Evolutionary conservation across 2,113 vertebrate species (phyloP).

Genomic region (Genyomyrus donnyi): DNA sequence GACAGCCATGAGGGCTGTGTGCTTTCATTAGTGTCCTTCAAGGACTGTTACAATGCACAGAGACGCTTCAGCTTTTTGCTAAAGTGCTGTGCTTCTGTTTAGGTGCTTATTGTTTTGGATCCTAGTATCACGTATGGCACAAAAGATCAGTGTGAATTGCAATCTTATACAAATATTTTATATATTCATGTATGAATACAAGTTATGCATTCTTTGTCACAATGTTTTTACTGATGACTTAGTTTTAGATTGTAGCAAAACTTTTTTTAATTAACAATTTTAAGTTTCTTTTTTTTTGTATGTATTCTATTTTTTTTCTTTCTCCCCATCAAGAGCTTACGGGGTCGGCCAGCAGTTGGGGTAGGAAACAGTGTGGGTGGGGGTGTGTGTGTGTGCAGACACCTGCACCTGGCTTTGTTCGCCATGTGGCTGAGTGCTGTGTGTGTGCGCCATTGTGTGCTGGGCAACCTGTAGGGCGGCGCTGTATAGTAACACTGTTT

Average conservation of each 20-base stretch:
- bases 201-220: neutral
- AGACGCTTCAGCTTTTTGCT: neutral
- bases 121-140: neutral
- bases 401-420: neutral
- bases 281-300: conserved; percentile 23
- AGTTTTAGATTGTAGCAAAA: neutral
- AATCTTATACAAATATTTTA: neutral
- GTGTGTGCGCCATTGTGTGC: neutral
- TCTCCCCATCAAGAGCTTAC: conserved; percentile 17
- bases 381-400: neutral
- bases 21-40: neutral
- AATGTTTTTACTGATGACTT: neutral
- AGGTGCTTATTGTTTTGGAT: neutral
- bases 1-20: neutral
- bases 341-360: neutral
- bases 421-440: neutral
- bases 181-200: neutral
- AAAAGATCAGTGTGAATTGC: neutral
- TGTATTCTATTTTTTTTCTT: conserved; percentile 10
- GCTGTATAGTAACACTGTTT: neutral
- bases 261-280: neutral
- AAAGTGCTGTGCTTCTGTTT: neutral
- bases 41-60: neutral
- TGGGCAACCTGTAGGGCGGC: neutral
- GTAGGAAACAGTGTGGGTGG: neutral